Evolutionary conservation across 2,888 invertebrate genomes (phyloP).

Genomic region (Platypus cylindrus): DNA sequence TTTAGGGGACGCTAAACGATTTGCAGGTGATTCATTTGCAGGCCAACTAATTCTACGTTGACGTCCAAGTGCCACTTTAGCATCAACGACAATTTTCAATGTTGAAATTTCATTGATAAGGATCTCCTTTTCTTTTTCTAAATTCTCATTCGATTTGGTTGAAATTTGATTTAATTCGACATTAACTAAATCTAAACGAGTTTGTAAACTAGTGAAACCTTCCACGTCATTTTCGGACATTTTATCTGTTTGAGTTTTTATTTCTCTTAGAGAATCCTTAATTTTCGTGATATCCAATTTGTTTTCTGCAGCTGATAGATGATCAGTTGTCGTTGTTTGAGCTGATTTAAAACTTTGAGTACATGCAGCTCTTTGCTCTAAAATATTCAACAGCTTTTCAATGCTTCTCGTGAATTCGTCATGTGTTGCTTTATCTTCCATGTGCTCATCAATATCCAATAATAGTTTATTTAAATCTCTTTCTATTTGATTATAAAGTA

Average conservation of each 20-base stretch:
- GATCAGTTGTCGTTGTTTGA: conserved; percentile 1
- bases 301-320: conserved; percentile 6
- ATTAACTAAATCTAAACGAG: conserved; percentile 18
- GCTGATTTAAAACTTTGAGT: conserved; percentile 18
- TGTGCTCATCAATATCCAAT: conserved; percentile 14
- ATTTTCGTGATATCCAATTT: conserved; percentile 15
- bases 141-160: conserved; percentile 15
- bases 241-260: conserved; percentile 16
- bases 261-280: conserved; percentile 14
- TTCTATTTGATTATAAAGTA: conserved; percentile 22
- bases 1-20: conserved; percentile 4
- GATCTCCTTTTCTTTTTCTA: conserved; percentile 18
- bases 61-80: conserved; percentile 17
- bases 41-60: conserved; percentile 15
- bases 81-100: conserved; percentile 18
- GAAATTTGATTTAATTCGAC: conserved; percentile 17
- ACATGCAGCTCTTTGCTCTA: conserved; percentile 20
- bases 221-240: conserved; percentile 14
- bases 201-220: conserved; percentile 15
- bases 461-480: conserved; percentile 19
- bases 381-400: conserved; percentile 21
- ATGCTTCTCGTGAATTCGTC: conserved; percentile 18
- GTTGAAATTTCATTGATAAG: conserved; percentile 18
- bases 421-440: conserved; percentile 14
- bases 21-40: conserved; percentile 4